Percentiles rank a stretch among this genome's conserved stretches.
Evolutionary conservation across 2,888 invertebrate species (phyloP).

Genomic region (Sinopyrophorus schimmeli): DNA sequence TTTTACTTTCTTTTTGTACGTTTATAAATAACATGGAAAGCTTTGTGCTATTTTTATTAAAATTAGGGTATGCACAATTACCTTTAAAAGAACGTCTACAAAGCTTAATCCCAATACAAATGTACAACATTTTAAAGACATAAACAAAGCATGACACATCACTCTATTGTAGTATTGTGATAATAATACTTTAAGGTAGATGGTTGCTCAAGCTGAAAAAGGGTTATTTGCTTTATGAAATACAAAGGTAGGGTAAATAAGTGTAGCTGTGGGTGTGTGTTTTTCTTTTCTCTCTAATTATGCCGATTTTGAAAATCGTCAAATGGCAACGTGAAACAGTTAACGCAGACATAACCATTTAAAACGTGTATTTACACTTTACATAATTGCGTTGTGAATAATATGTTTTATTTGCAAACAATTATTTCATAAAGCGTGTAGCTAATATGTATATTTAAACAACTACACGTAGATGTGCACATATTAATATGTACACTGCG

Average conservation of each 20-base stretch:
- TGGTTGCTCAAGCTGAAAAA: conserved; percentile 21
- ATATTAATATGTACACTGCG: conserved; percentile 11
- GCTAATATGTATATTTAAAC: conserved; percentile 12
- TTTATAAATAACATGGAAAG: too few species aligned
- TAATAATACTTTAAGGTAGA: conserved; percentile 11
- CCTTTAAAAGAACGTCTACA: conserved; percentile 6
- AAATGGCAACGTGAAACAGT: conserved; percentile 3
- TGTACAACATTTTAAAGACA: conserved; percentile 19
- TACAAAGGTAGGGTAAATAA: too few species aligned
- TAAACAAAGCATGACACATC: conserved; percentile 26
- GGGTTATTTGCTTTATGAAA: too few species aligned
- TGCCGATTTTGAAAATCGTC: too few species aligned
- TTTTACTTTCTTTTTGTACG: too few species aligned
- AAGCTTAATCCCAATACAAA: conserved; percentile 34
- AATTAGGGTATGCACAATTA: conserved; percentile 13
- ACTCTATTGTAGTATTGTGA: conserved; percentile 14
- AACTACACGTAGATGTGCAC: conserved; percentile 19
- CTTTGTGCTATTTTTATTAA: background rate
- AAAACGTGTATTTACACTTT: conserved; percentile 17
- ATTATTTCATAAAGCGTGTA: conserved; percentile 23
- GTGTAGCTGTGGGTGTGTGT: too few species aligned
- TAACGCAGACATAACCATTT: conserved; percentile 5
- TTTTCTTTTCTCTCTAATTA: too few species aligned
- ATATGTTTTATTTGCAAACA: conserved; percentile 12
- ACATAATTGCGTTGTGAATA: conserved; percentile 2